Percentiles rank a stretch among this genome's conserved stretches.
Conservation (phyloP, 2,113 vertebrate genomes). For the Vulpes lagopus region DNA sequence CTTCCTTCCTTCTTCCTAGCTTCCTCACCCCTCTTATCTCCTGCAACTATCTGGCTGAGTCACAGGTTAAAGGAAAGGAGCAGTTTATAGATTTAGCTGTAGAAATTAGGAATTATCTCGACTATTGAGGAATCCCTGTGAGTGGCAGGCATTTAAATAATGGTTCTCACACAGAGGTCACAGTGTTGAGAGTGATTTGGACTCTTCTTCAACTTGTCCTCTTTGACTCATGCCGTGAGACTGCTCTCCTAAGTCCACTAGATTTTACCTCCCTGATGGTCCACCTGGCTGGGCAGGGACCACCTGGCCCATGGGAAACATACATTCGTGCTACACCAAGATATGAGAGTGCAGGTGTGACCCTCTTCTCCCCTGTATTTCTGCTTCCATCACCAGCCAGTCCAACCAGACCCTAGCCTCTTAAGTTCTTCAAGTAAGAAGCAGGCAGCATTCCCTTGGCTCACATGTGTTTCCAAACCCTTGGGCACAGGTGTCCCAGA, state of each 20-base stretch:
- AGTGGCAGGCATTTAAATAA: neutral
- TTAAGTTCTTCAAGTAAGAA: neutral
- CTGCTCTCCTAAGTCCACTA: neutral
- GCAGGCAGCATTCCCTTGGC: neutral
- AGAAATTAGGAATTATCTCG: too few species aligned
- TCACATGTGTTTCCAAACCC: neutral
- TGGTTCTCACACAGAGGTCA: neutral
- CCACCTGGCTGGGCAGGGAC: neutral
- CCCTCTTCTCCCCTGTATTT: rapidly evolving
- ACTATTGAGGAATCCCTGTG: rapidly evolving
- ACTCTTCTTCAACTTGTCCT: too few species aligned
- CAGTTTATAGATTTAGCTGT: neutral
- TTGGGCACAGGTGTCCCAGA: rapidly evolving
- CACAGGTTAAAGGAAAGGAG: neutral
- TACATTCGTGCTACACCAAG: neutral
- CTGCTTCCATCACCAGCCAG: too few species aligned
- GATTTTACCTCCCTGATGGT: neutral
- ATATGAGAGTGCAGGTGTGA: rapidly evolving
- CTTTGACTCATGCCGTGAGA: neutral
- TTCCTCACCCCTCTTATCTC: too few species aligned
- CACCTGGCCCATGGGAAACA: neutral
- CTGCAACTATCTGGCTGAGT: neutral
- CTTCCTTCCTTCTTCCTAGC: too few species aligned
- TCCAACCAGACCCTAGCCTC: too few species aligned
- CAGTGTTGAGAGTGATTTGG: too few species aligned